Conservation (phyloP, 2,113 vertebrate species). For the Motacilla alba region DNA sequence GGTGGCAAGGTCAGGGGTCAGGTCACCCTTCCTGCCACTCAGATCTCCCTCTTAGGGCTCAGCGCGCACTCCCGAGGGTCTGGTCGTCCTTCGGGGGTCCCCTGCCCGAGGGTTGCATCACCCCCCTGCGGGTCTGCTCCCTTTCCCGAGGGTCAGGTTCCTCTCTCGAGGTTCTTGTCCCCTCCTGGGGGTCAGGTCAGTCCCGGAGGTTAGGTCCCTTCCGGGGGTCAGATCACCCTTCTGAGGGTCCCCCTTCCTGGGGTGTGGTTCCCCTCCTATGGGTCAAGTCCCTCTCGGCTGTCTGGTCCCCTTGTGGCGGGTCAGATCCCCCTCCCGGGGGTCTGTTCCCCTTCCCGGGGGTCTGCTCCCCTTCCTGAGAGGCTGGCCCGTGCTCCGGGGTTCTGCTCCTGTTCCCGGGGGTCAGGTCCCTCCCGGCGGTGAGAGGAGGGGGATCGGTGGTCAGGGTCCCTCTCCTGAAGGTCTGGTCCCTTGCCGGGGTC, state of each 20-base stretch:
- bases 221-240: background rate
- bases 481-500: background rate
- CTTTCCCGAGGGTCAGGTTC: background rate
- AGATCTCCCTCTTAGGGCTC: background rate
- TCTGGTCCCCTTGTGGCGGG: background rate
- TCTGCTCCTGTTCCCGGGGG: background rate
- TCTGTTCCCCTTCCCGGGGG: background rate
- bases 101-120: background rate
- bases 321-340: background rate
- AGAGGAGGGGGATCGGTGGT: background rate
- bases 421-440: background rate
- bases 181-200: too few relatives aligned
- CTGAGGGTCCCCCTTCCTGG: background rate
- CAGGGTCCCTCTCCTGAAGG: background rate
- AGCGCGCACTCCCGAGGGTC: background rate
- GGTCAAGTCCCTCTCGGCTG: background rate
- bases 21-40: background rate
- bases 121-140: too few relatives aligned
- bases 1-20: background rate
- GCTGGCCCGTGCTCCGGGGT: fast-evolving
- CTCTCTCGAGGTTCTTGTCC: background rate
- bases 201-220: background rate
- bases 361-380: background rate
- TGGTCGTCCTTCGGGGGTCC: background rate
- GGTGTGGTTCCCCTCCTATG: background rate